A percentile compares a stretch with the other conserved stretches of the same genome.
Conservation (phyloP, 2,888 invertebrate genomes). For the Ceramica pisi region DNA sequence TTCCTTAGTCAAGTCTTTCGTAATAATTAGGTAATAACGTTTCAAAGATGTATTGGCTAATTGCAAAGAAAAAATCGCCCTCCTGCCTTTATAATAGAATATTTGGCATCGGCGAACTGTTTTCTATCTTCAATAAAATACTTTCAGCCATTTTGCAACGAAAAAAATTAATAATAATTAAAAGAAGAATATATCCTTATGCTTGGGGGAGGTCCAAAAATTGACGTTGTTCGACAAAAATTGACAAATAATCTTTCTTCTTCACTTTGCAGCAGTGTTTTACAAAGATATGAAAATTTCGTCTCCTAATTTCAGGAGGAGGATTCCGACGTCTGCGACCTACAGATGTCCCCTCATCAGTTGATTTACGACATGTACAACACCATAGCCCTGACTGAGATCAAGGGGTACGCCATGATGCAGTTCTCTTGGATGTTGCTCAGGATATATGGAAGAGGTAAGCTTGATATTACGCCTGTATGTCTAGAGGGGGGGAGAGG, state of each 20-base stretch:
- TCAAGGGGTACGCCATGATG: slow-evolving; percentile 97
- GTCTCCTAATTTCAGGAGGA: slow-evolving; percentile 90
- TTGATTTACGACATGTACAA: slow-evolving; percentile 95
- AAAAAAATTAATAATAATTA: too few species aligned
- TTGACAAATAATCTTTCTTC: too few species aligned
- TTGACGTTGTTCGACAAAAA: not conserved
- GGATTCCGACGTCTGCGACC: slow-evolving; percentile 92
- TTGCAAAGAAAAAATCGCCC: not conserved
- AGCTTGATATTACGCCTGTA: slow-evolving; percentile 23
- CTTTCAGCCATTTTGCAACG: not conserved
- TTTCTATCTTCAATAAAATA: not conserved
- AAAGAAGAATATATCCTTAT: not conserved
- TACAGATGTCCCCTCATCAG: slow-evolving; percentile 95
- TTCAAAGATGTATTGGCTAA: not conserved
- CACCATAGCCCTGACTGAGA: slow-evolving; percentile 95
- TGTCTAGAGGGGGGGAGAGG: too few species aligned
- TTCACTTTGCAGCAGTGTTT: not conserved
- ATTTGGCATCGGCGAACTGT: not conserved
- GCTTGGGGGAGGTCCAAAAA: not conserved
- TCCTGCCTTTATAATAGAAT: not conserved
- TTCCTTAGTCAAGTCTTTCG: not conserved
- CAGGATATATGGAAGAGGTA: slow-evolving; percentile 94
- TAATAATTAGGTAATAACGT: not conserved
- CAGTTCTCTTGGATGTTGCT: slow-evolving; percentile 97
- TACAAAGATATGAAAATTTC: not conserved